Evolutionary conservation across 2,113 vertebrate species (phyloP).

Genomic region (Anhinga rufa): DNA sequence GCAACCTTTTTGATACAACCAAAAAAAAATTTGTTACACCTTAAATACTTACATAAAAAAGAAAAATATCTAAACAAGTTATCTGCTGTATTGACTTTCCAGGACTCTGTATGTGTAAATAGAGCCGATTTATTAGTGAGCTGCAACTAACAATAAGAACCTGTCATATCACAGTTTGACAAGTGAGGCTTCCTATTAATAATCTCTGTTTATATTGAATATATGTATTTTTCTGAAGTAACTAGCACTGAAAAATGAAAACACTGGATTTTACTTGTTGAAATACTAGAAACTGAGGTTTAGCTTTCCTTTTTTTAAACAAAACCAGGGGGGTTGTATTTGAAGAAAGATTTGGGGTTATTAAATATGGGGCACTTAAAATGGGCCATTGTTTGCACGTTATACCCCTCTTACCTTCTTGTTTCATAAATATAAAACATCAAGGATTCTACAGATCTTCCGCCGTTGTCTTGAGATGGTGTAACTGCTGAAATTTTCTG

Average conservation of each 20-base stretch:
- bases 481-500: not conserved
- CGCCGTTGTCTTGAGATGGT: not conserved
- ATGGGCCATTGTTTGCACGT: not conserved
- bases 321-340: not conserved
- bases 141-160: constrained; percentile 20
- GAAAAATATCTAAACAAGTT: constrained; percentile 20
- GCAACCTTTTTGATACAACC: constrained; percentile 43
- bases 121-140: constrained; percentile 46
- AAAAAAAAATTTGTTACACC: constrained; percentile 14
- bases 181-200: constrained; percentile 28
- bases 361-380: not conserved
- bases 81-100: constrained; percentile 37
- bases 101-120: constrained; percentile 39
- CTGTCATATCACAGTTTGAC: not conserved
- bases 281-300: not conserved
- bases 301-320: constrained; percentile 41
- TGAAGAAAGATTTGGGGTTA: not conserved
- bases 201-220: not conserved
- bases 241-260: constrained; percentile 4
- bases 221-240: constrained; percentile 15
- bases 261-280: constrained; percentile 22
- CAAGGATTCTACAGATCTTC: not conserved
- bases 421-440: not conserved
- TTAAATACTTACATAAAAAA: constrained; percentile 25
- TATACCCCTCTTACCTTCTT: not conserved